These are phyloP conservation scores for Lepeophtheirus nordmannii DNA, from an alignment of 2,888 invertebrate species.

Conservation along the genomic window DNA sequence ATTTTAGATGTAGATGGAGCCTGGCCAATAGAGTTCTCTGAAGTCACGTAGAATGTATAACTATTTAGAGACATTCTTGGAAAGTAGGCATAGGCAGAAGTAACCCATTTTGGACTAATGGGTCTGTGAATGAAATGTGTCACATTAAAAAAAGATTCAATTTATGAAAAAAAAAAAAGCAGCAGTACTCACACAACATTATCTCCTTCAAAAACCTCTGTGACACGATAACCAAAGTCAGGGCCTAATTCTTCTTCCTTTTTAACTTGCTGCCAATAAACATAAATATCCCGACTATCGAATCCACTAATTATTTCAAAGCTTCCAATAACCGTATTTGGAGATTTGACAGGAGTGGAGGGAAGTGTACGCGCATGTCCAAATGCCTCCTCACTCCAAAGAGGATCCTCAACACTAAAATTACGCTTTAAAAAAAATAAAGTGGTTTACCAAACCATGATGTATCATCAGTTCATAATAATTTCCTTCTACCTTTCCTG, in stretches of 20 bases:
- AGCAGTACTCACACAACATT: slow-evolving; percentile 32
- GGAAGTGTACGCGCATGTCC: slow-evolving; percentile 26
- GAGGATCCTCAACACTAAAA: background rate
- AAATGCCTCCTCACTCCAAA: slow-evolving; percentile 22
- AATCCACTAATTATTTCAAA: slow-evolving; percentile 43
- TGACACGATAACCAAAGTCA: slow-evolving; percentile 47
- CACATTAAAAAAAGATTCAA: slow-evolving; percentile 3
- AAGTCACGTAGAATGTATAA: slow-evolving; percentile 45
- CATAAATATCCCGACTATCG: slow-evolving; percentile 44
- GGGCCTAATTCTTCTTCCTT: slow-evolving; percentile 54
- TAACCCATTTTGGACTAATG: slow-evolving; percentile 26
- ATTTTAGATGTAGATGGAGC: slow-evolving; percentile 44
- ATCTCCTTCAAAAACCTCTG: slow-evolving; percentile 32
- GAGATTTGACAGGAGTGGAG: slow-evolving; percentile 49
- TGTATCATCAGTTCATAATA: background rate
- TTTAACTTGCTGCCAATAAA: slow-evolving; percentile 64
- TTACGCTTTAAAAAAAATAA: slow-evolving; percentile 17
- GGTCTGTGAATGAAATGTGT: slow-evolving; percentile 19
- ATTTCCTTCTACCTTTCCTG: background rate
- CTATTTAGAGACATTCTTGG: slow-evolving; percentile 38
- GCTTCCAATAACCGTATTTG: slow-evolving; percentile 53
- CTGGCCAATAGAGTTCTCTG: slow-evolving; percentile 45
- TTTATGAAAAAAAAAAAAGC: background rate
- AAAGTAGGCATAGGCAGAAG: slow-evolving; percentile 44
- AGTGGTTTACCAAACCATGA: too few relatives aligned